Evolutionary conservation across 2,797 vertebrate genomes (phyloP).

Genomic region (Arnoldichthys spilopterus): DNA sequence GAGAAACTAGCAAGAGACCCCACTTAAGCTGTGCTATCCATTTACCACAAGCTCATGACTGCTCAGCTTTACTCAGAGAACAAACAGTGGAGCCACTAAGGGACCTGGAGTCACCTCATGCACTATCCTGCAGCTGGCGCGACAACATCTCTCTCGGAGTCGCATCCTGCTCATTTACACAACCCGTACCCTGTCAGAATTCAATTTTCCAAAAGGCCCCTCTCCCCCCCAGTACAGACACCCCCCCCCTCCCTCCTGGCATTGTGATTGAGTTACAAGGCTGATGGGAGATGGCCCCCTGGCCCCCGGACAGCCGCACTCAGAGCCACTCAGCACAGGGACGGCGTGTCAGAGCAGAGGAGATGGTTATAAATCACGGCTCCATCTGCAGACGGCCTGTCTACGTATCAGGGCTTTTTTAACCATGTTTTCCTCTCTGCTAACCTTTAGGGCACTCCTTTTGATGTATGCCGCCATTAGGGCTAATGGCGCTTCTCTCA

Average conservation of each 20-base stretch:
- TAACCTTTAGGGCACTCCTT: conserved; percentile 80
- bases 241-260: conserved; percentile 30
- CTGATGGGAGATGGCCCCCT: conserved; percentile 56
- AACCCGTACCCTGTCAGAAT: conserved; percentile 55
- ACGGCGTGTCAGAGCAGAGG: conserved; percentile 79
- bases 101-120: conserved; percentile 45
- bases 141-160: conserved; percentile 42
- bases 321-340: conserved; percentile 71
- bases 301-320: conserved; percentile 72
- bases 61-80: conserved; percentile 49
- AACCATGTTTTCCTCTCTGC: conserved; percentile 64
- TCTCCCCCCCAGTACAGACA: neutral
- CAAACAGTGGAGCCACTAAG: conserved; percentile 38
- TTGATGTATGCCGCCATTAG: conserved; percentile 78
- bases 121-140: conserved; percentile 38
- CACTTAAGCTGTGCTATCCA: conserved; percentile 84
- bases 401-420: conserved; percentile 74
- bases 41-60: conserved; percentile 71
- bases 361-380: conserved; percentile 80
- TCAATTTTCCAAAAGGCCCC: conserved; percentile 55
- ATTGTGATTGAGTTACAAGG: conserved; percentile 62
- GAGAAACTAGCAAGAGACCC: conserved; percentile 80
- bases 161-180: conserved; percentile 58
- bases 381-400: conserved; percentile 74
- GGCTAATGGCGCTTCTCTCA: conserved; percentile 84